These are phyloP conservation scores for Vultur gryphus DNA, from an alignment of 2,797 vertebrate species.

Conservation along the genomic window DNA sequence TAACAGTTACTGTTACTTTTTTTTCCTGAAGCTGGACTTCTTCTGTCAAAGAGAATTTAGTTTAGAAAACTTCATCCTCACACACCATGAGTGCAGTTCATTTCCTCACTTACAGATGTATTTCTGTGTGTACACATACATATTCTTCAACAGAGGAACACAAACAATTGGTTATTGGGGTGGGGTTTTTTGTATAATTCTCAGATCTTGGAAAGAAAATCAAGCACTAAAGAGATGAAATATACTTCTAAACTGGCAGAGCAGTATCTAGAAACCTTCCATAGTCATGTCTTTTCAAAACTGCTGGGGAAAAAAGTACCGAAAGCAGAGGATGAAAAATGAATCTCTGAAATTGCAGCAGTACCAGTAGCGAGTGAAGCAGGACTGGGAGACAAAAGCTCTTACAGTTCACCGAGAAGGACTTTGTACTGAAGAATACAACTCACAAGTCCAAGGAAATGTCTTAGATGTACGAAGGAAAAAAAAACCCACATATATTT, in stretches of 20 bases:
- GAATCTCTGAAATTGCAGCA: background rate
- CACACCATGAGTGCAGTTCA: background rate
- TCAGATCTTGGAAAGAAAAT: background rate
- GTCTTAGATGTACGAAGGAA: background rate
- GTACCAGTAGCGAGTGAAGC: background rate
- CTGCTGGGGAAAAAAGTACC: background rate
- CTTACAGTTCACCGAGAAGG: background rate
- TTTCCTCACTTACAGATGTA: background rate
- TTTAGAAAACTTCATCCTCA: constrained; percentile 5
- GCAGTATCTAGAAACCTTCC: background rate
- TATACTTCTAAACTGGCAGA: background rate
- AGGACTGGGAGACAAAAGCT: background rate
- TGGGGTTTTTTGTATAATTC: background rate
- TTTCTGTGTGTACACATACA: background rate
- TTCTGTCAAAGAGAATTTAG: constrained; percentile 31
- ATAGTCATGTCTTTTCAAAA: background rate
- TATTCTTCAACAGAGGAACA: background rate
- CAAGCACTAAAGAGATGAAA: background rate
- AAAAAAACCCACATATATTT: background rate
- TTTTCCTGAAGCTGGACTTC: background rate
- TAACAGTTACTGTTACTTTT: background rate
- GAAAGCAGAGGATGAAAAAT: constrained; percentile 4
- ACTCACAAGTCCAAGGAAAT: background rate
- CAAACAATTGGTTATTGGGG: background rate
- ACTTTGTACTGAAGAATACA: background rate